Evolutionary conservation across 2,888 invertebrate genomes (phyloP), one percentile per base, ranked within the genome.

Genomic region (Magallana nippona): DNA sequence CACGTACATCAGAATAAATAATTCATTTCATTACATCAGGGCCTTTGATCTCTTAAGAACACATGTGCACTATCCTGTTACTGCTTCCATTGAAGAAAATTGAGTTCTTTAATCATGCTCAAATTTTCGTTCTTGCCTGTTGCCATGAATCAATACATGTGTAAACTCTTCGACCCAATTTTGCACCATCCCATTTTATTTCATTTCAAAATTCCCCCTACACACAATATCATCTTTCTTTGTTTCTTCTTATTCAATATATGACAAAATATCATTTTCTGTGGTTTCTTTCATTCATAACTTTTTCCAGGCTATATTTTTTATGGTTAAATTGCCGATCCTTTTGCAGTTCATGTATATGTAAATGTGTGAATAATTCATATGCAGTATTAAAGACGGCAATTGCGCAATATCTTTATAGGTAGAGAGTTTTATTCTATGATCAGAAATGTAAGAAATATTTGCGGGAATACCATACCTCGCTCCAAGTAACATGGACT

Each of bases 401-500:
- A 5, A 44, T 44, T 44, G 44, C 44, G 44, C 44, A 44, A 44
- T 44, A 44, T 44, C 44, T 44, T 44, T 44, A 44, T 44, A 44
- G 44, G 44, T 44, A 44, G 5, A 44, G 0, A 44, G 44, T 8
- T 44, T 44, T 44, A 8, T 8, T 3, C 5, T 15, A 44, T 44
- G 44, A 55, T 55, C 44, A 78, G 78, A n/a, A 78, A 55, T 55
- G 10, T 56, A 15, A 44, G 10, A 8, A 32, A 77, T 44, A 55
- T 55, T 79, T 55, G 27, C 10, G 22, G 11, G 17, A 15, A 22
- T 32, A 56, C 32, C 87, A 80, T 86, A 90, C 91, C 88, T 91
- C 78, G 88, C 91, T 79, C 90, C 91, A 10, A 91, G 86, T 32
- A 91, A 82, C 86, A 91, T 88, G 78, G 85, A 87, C 55, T 89